These are phyloP conservation scores for Panthera leo DNA, from an alignment of 2,113 vertebrate species.

Conservation along the genomic window DNA sequence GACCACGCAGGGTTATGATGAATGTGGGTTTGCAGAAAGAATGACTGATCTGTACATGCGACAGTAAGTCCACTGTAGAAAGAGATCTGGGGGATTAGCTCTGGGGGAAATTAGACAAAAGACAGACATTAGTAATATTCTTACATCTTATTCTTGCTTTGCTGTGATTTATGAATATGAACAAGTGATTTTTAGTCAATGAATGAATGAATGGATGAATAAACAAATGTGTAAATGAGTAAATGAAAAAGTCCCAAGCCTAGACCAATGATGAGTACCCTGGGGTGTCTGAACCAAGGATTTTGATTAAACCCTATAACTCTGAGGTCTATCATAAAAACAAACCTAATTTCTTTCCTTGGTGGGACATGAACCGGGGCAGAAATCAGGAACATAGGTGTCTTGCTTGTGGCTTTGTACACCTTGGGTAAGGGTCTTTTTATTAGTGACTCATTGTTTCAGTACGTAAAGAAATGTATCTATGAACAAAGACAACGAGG, in stretches of 20 bases:
- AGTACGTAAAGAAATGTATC: neutral
- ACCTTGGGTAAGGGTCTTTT: no score
- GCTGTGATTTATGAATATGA: neutral
- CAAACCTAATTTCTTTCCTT: neutral
- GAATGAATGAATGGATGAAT: neutral
- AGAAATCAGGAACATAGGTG: no score
- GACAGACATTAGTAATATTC: neutral
- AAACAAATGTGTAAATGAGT: neutral
- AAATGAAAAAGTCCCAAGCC: neutral
- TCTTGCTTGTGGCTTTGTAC: neutral
- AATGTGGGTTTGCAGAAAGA: neutral
- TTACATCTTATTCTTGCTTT: neutral
- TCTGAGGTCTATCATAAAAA: slow-evolving; percentile 16
- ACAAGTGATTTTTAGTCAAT: neutral
- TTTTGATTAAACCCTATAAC: slow-evolving; percentile 43
- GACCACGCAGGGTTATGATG: accelerated
- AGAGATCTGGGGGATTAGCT: neutral
- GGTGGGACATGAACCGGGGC: neutral
- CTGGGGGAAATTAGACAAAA: neutral
- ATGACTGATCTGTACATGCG: accelerated
- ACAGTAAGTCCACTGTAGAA: neutral
- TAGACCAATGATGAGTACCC: slow-evolving; percentile 44
- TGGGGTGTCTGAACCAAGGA: slow-evolving; percentile 56
- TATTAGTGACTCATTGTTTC: neutral
- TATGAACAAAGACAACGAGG: neutral